phyloP scores from a whole-genome alignment of 2,113 vertebrate genomes.

The Hoplias malabaricus region DNA sequence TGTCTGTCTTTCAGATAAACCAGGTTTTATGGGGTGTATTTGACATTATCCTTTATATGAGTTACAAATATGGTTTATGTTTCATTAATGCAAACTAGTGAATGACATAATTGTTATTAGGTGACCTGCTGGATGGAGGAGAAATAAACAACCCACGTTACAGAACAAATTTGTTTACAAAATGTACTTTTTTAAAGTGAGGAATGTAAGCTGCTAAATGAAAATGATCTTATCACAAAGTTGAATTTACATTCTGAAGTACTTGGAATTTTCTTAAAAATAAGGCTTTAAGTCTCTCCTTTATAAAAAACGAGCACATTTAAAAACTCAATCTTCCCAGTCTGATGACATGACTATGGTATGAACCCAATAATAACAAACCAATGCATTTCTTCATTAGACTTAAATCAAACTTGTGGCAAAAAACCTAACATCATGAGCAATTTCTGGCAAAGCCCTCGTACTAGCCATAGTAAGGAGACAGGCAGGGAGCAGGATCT shows the following conservation, averaged over 20 bases:
- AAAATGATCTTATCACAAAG: background rate
- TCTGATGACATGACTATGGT: background rate
- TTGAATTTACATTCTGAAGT: too few species aligned
- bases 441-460: background rate
- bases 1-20: constrained; percentile 59
- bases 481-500: constrained; percentile 12
- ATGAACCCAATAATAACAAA: background rate
- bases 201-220: background rate
- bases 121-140: constrained; percentile 52
- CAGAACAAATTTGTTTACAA: too few species aligned
- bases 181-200: background rate
- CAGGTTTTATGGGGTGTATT: constrained; percentile 37
- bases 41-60: constrained; percentile 63
- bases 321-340: too few species aligned
- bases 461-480: constrained; percentile 36
- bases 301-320: too few species aligned
- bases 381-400: background rate
- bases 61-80: constrained; percentile 68
- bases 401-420: background rate
- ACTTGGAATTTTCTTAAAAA: too few species aligned
- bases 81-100: constrained; percentile 67
- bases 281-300: too few species aligned
- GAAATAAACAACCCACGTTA: too few species aligned
- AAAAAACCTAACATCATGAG: background rate
- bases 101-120: constrained; percentile 63